Conservation (phyloP, 2,113 vertebrate species). For the Periophthalmus modestus region DNA sequence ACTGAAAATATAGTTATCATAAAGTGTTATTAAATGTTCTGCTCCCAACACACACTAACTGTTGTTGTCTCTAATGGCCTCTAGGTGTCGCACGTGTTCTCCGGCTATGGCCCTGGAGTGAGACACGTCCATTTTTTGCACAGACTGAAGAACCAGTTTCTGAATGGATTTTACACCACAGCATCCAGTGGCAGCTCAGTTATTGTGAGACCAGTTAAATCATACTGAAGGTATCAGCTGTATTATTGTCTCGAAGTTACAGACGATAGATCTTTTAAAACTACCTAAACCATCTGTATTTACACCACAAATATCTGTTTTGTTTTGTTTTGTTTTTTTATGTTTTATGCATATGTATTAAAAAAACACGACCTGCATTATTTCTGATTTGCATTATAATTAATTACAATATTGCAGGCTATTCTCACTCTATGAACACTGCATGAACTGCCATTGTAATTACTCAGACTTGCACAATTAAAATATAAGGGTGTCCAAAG, state of each 20-base stretch:
- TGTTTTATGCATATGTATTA: not conserved
- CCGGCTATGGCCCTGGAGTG: conserved; percentile 73
- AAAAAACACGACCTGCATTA: not conserved
- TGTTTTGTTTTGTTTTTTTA: too few relatives aligned
- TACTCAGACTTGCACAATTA: not conserved
- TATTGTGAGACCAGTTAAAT: conserved; percentile 64
- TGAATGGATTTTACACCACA: conserved; percentile 69
- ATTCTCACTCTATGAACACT: not conserved
- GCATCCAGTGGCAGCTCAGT: conserved; percentile 79
- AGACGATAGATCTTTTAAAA: not conserved
- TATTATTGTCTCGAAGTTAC: not conserved
- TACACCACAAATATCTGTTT: too few relatives aligned
- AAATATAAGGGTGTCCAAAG: not conserved
- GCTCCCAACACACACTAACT: not conserved
- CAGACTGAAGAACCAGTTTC: conserved; percentile 77
- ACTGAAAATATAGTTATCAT: too few relatives aligned
- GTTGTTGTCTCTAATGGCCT: conserved; percentile 36
- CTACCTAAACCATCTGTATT: not conserved
- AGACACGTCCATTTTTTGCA: conserved; percentile 82
- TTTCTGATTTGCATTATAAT: not conserved
- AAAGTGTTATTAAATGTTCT: not conserved
- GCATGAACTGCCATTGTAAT: not conserved
- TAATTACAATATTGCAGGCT: too few relatives aligned
- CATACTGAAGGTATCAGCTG: not conserved
- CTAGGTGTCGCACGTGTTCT: conserved; percentile 76